phyloP scores from a whole-genome alignment of 2,113 vertebrate genomes.

The Phaetusa simplex region DNA sequence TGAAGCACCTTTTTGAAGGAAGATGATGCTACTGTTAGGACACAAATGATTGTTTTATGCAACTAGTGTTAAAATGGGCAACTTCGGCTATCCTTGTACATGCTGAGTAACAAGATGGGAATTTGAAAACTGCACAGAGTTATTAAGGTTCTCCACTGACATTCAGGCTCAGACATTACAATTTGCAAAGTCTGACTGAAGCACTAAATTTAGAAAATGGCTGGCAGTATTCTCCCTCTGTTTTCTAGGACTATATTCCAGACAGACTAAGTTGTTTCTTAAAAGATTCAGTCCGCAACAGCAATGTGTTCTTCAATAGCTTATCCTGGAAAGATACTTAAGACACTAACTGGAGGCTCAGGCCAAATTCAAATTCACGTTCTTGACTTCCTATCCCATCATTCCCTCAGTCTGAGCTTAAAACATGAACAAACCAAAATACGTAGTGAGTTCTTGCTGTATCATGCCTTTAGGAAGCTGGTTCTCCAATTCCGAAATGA shows the following conservation, averaged over 20 bases:
- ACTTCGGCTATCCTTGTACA: not conserved
- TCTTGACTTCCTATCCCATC: not conserved
- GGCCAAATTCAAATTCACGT: not conserved
- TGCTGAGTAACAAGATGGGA: not conserved
- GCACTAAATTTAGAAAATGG: not conserved
- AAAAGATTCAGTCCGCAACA: not conserved
- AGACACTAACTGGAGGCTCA: not conserved
- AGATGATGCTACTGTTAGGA: not conserved
- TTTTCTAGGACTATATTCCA: not conserved
- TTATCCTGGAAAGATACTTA: not conserved
- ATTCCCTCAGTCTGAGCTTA: not conserved
- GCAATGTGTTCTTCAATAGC: not conserved
- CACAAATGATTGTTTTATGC: not conserved
- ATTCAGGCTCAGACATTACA: not conserved
- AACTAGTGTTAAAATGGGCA: not conserved
- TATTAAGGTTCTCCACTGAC: not conserved
- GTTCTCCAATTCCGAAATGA: not conserved
- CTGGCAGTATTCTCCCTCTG: not conserved
- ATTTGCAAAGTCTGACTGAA: not conserved
- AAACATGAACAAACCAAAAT: not conserved
- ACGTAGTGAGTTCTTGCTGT: not conserved
- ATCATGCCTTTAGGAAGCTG: not conserved
- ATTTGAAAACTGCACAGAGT: not conserved
- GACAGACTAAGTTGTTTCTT: not conserved
- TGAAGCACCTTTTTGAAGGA: not conserved